A percentile compares a stretch with the other conserved stretches of the same genome.
Conservation (phyloP, 2,888 invertebrate genomes). For the Drosophila mercatorum region DNA sequence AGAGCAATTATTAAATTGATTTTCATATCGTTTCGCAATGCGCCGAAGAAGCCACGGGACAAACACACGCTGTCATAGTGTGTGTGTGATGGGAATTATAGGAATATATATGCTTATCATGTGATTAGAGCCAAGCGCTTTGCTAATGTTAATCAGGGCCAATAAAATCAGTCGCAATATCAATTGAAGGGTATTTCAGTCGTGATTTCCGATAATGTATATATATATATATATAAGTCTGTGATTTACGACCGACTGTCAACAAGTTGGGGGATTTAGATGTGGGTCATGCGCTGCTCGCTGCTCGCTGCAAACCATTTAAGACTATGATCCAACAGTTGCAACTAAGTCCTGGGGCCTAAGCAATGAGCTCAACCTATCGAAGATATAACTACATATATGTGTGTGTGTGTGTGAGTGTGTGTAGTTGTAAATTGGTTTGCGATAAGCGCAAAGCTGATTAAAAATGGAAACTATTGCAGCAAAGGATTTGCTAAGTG, state of each 20-base stretch:
- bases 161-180: conserved; percentile 69
- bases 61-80: conserved; percentile 15
- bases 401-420: neutral
- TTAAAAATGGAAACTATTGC: conserved; percentile 77
- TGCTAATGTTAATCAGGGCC: conserved; percentile 76
- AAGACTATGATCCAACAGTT: conserved; percentile 41
- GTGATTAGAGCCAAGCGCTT: conserved; percentile 69
- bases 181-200: conserved; percentile 76
- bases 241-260: conserved; percentile 48
- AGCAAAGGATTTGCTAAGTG: conserved; percentile 78
- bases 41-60: conserved; percentile 28
- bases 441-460: conserved; percentile 71
- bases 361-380: conserved; percentile 24
- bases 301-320: conserved; percentile 8
- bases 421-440: conserved; percentile 15
- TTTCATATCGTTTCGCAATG: conserved; percentile 65
- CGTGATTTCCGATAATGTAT: conserved; percentile 62
- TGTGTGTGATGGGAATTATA: conserved; percentile 51
- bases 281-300: conserved; percentile 66
- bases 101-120: conserved; percentile 71
- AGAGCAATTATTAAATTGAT: conserved; percentile 72
- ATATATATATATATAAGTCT: conserved; percentile 14
- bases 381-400: conserved; percentile 1
- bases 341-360: conserved; percentile 25
- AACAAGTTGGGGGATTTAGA: conserved; percentile 41